These are phyloP conservation scores for pig (Sus scrofa) DNA, from an alignment of 2,113 vertebrate species.

Conservation along the genomic window T2T-Sscrofa CM000818.6:44032001-44032500, in stretches of 20 bases:
- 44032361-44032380: slow-evolving; percentile 58
- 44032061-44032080: no score
- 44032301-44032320: slow-evolving; percentile 73
- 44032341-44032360: slow-evolving; percentile 18
- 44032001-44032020: no score
- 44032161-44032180: not conserved
- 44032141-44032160: no score
- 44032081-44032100: no score
- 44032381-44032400: slow-evolving; percentile 53
- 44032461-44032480: not conserved
- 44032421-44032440: not conserved
- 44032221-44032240: slow-evolving; percentile 18
- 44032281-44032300: slow-evolving; percentile 52
- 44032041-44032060: no score
- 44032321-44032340: not conserved
- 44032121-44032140: no score
- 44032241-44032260: not conserved
- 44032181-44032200: not conserved
- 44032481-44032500: not conserved
- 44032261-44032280: slow-evolving; percentile 45
- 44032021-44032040: no score
- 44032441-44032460: not conserved
- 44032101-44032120: no score
- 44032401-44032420: slow-evolving; percentile 61
- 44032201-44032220: not conserved